Conservation (phyloP, 1,140 invertebrate species). For the Dendrolimus kikuchii region DNA sequence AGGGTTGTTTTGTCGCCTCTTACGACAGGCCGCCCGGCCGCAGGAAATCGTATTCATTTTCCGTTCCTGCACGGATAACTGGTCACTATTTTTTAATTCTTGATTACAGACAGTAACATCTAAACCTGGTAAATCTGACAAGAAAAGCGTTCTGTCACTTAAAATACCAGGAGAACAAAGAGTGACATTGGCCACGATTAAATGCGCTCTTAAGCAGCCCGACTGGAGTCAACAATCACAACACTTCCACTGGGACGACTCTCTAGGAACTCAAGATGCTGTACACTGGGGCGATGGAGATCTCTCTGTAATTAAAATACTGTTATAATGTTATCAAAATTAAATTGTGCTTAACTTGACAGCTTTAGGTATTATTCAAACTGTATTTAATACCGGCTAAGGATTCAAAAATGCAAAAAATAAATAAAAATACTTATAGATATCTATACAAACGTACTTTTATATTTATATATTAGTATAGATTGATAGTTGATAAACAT, state of each 20-base stretch:
- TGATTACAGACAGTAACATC: slow-evolving; percentile 23
- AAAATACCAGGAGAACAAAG: slow-evolving; percentile 34
- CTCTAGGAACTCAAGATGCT: slow-evolving; percentile 40
- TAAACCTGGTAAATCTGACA: slow-evolving; percentile 38
- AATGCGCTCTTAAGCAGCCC: slow-evolving; percentile 36
- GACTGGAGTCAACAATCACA: slow-evolving; percentile 53
- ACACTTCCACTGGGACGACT: slow-evolving; percentile 60
- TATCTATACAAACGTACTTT: too few relatives aligned
- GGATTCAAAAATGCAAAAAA: too few relatives aligned
- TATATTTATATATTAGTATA: too few relatives aligned
- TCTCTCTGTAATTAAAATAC: slow-evolving; percentile 63
- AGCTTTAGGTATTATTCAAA: too few relatives aligned
- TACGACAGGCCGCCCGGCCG: too few relatives aligned
- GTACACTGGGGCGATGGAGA: slow-evolving; percentile 58
- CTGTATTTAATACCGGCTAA: too few relatives aligned
- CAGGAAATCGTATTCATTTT: too few relatives aligned
- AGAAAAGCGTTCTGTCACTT: slow-evolving; percentile 30
- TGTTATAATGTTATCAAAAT: not conserved
- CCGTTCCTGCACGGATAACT: too few relatives aligned
- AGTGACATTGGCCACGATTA: slow-evolving; percentile 42
- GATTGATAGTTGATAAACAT: too few relatives aligned
- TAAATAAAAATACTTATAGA: too few relatives aligned
- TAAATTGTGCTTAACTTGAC: too few relatives aligned
- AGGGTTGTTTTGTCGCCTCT: too few relatives aligned
- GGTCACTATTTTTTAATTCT: not conserved